Evolutionary conservation across 2,888 invertebrate genomes (phyloP).

Genomic region (Latheticus oryzae): DNA sequence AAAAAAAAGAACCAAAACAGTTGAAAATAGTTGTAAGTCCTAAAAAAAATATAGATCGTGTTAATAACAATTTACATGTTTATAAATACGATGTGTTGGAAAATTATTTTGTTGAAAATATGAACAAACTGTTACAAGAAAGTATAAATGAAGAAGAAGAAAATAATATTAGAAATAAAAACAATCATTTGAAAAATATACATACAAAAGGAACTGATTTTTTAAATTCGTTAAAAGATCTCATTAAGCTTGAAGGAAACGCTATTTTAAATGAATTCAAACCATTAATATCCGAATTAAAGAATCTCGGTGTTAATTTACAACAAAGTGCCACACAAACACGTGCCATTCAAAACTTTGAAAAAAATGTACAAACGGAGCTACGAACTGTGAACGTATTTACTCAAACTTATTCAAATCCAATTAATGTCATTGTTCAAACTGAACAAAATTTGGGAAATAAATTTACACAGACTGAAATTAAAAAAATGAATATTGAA

Average conservation of each 20-base stretch:
- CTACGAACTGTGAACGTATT: neutral
- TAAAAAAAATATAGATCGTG: neutral
- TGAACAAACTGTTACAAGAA: conserved; percentile 14
- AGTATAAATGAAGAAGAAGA: neutral
- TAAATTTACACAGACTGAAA: neutral
- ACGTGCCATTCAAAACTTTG: neutral
- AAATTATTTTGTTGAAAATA: conserved; percentile 38
- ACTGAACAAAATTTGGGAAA: neutral
- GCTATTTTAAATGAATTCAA: neutral
- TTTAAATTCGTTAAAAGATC: conserved; percentile 1
- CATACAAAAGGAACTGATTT: too few species aligned
- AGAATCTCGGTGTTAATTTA: too few species aligned
- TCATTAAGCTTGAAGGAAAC: neutral
- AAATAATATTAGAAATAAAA: too few species aligned
- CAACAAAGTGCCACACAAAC: conserved; percentile 1
- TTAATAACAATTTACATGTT: conserved; percentile 5
- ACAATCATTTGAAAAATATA: too few species aligned
- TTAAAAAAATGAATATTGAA: conserved; percentile 3
- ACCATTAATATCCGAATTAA: neutral
- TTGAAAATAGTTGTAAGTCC: conserved; percentile 40
- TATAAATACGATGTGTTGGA: conserved; percentile 42
- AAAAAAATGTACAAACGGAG: conserved; percentile 1
- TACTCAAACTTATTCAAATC: conserved; percentile 1
- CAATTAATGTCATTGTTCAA: neutral
- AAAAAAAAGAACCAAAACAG: conserved; percentile 42